These are phyloP conservation scores for Oeneis ivallda DNA, from an alignment of 2,888 invertebrate genomes.

Conservation along the genomic window DNA sequence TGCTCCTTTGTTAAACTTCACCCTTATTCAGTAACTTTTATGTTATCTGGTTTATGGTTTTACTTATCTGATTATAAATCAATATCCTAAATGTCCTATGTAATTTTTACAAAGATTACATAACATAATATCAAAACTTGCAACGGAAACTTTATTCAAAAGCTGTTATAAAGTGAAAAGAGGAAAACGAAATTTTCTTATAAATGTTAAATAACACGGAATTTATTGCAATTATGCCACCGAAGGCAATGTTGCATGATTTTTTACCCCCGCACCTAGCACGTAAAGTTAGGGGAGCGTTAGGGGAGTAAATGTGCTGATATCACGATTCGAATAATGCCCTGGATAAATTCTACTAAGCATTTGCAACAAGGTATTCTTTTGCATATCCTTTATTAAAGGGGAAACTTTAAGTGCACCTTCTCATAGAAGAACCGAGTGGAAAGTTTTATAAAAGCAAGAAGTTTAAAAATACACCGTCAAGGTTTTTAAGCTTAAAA, in stretches of 20 bases:
- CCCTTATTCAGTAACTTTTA: no score
- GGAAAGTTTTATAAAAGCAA: slow-evolving; percentile 20
- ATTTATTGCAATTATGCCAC: slow-evolving; percentile 47
- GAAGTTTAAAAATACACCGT: slow-evolving; percentile 18
- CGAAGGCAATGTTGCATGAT: slow-evolving; percentile 65
- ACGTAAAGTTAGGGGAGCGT: slow-evolving; percentile 49
- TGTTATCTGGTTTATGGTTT: no score
- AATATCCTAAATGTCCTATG: not conserved
- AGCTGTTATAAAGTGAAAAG: not conserved
- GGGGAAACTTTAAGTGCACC: slow-evolving; percentile 24
- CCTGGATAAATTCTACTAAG: slow-evolving; percentile 34
- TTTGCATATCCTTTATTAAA: slow-evolving; percentile 31
- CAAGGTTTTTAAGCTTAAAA: slow-evolving; percentile 7
- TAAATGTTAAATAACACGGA: slow-evolving; percentile 40
- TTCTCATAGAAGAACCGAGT: not conserved
- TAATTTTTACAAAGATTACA: not conserved
- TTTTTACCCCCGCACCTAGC: slow-evolving; percentile 57
- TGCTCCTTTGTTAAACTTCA: no score
- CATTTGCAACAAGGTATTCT: slow-evolving; percentile 28
- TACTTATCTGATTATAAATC: not conserved
- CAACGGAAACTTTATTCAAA: not conserved
- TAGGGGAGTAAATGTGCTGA: slow-evolving; percentile 63
- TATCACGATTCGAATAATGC: slow-evolving; percentile 54
- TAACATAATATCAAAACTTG: not conserved
- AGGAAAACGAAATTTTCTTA: slow-evolving; percentile 25